phyloP scores from a whole-genome alignment of 2,113 vertebrate species.

The Pluvialis apricaria region DNA sequence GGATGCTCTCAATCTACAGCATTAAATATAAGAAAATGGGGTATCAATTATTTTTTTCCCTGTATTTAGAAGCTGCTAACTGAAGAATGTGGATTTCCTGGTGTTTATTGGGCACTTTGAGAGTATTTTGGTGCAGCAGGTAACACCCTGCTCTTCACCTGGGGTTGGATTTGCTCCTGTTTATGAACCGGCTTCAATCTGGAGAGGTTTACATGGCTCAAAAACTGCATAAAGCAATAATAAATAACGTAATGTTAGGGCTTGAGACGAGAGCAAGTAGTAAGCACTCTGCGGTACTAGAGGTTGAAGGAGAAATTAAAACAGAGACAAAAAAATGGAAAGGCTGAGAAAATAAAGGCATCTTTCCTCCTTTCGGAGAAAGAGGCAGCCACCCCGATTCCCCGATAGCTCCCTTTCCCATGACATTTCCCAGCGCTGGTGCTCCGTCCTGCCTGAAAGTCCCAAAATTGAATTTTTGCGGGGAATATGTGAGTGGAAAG shows the following conservation, averaged over 20 bases:
- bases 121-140: neutral
- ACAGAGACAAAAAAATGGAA: no score
- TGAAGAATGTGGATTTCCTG: neutral
- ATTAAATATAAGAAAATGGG: neutral
- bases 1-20: neutral
- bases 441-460: rapidly evolving
- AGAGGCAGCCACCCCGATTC: no score
- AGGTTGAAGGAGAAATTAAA: neutral
- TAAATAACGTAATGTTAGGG: rapidly evolving
- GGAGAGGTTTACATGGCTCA: neutral
- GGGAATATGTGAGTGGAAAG: no score
- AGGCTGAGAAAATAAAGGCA: no score
- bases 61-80: neutral
- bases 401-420: neutral
- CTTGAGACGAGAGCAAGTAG: no score
- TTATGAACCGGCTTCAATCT: neutral
- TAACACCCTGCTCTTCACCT: neutral
- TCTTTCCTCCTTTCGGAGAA: neutral
- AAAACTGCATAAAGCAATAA: neutral
- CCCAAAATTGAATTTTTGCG: no score
- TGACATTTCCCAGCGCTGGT: rapidly evolving
- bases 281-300: rapidly evolving
- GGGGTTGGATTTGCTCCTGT: neutral
- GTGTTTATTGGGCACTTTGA: neutral
- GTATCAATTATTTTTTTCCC: no score